phyloP scores from a whole-genome alignment of 2,888 invertebrate genomes.

The Troglohyphantes excavatus region DNA sequence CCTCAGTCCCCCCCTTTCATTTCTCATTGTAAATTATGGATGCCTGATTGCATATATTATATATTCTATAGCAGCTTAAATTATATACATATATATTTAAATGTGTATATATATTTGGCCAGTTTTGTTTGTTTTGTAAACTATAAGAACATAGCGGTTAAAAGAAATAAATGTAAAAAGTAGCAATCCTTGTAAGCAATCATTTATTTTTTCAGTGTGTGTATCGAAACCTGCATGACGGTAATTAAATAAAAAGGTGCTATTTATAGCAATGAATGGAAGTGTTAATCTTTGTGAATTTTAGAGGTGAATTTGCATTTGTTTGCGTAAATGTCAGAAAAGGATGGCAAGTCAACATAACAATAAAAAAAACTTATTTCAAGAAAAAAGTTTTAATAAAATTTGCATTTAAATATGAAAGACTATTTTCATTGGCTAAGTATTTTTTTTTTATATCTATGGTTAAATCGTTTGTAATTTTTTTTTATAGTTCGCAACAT shows the following conservation, averaged over 20 bases:
- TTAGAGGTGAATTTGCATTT: background rate
- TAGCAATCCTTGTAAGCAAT: conserved; percentile 64
- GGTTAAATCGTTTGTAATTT: too few species aligned
- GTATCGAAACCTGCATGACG: conserved; percentile 55
- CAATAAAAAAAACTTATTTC: too few species aligned
- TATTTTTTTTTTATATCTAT: too few species aligned
- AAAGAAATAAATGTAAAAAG: conserved; percentile 76
- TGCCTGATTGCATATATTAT: conserved; percentile 77
- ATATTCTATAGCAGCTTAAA: conserved; percentile 78
- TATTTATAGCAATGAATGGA: conserved; percentile 44
- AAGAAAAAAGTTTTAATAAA: too few species aligned
- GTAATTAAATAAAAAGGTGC: conserved; percentile 66
- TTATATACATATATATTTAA: conserved; percentile 74
- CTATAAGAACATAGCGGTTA: conserved; percentile 60
- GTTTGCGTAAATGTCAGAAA: background rate
- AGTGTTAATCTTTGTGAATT: background rate
- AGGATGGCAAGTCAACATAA: too few species aligned
- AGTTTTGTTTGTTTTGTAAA: conserved; percentile 78
- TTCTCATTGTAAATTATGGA: conserved; percentile 76
- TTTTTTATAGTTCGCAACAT: too few species aligned
- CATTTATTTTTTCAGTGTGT: conserved; percentile 68
- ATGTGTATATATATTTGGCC: conserved; percentile 78
- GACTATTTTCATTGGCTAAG: too few species aligned
- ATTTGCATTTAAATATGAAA: too few species aligned
- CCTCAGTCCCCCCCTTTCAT: conserved; percentile 65